Evolutionary conservation across 2,113 vertebrate species (phyloP), one percentile per base, ranked within the genome.

Genomic region (Baryphthengus martii): DNA sequence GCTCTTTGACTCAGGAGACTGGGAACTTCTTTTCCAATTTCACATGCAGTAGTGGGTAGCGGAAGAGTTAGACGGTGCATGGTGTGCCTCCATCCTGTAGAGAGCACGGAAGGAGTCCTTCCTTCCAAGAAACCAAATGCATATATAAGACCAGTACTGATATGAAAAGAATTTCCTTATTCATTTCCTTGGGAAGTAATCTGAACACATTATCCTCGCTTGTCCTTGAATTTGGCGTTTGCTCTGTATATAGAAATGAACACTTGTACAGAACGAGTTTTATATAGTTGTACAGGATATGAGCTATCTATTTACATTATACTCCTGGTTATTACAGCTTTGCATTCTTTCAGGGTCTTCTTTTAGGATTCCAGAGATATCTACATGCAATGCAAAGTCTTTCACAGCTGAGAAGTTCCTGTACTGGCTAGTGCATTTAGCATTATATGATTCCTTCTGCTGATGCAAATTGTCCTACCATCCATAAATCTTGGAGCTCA

Each of bases 221-320:
- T 94, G 94, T 95, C 96, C 97, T 97, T 97, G 85, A 91, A 93
- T 91, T 82, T 91, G 61, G 18, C 87, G 68, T 85, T 96, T 94
- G 93, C 74, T 95, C 86, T 93, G 55, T 90, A 94, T 93, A 96
- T 97, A 97, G 96, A 95, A 96, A 80, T 59, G 86, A 95, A 83
- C 86, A 65, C 89, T 96, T 93, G 89, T 67, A 96, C 47, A 76
- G 96, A 89, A 90, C n/a, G 65, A 75, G 83, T 95, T 97, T 97
- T 96, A 95, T 97, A 94, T 94, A 94, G 94, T 96, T 85, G 84
- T 92, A 96, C 93, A 91, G 93, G 97, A 97, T 89, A 95, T 86
- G 95, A 97, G 95, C 88, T 97, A 97, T 97, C 96, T 93, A 87
- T 85, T 97, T 97, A 91, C 97, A 92, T 94, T 97, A 95, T 95